Percentiles rank a stretch among this genome's conserved stretches.
Evolutionary conservation across 2,113 vertebrate genomes (phyloP).

Genomic region (Corythaixoides concolor): DNA sequence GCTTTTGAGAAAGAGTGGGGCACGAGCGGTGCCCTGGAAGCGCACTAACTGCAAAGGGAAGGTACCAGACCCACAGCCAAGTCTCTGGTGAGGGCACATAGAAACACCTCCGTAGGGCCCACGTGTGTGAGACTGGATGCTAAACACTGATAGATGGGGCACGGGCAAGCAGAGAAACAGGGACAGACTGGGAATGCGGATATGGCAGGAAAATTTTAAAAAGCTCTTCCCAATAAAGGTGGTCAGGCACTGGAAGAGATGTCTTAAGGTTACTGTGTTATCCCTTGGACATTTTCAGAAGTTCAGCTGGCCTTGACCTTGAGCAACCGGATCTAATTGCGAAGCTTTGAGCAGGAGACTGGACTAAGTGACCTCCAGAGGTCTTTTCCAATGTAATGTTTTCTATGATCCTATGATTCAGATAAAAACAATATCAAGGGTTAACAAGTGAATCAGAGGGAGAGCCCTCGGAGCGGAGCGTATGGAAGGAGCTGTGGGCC

Average conservation of each 20-base stretch:
- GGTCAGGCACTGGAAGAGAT: neutral
- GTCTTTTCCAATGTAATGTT: neutral
- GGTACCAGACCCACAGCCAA: neutral
- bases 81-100: neutral
- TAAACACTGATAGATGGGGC: neutral
- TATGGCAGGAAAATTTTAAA: neutral
- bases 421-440: neutral
- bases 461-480: neutral
- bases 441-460: neutral
- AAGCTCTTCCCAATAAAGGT: neutral
- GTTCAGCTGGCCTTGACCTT: neutral
- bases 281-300: neutral
- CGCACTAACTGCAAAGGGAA: neutral
- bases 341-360: neutral
- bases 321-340: neutral
- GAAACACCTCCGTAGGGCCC: neutral
- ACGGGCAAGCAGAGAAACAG: neutral
- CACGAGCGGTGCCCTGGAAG: neutral
- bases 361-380: neutral
- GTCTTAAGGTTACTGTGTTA: neutral
- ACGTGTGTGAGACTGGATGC: neutral
- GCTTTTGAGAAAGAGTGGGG: neutral
- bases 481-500: neutral
- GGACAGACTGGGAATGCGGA: neutral
- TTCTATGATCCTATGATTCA: neutral